Conservation (phyloP, 2,888 invertebrate genomes). For the Hirudinaria manillensis region DNA sequence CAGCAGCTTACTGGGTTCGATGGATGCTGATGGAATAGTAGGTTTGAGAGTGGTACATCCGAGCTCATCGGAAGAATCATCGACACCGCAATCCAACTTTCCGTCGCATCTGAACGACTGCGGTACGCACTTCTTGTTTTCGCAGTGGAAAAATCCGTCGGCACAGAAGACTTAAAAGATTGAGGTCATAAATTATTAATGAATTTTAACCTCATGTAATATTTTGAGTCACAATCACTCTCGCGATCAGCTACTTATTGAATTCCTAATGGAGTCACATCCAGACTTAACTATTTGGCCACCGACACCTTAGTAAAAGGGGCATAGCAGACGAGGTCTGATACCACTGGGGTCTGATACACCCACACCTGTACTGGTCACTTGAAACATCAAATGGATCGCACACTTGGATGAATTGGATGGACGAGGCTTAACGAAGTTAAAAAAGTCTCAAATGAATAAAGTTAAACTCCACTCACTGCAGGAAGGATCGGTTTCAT, state of each 20-base stretch:
- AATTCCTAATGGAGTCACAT: no score
- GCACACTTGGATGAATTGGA: no score
- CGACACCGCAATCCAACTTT: conserved; percentile 18
- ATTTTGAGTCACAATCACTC: background rate
- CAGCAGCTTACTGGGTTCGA: background rate
- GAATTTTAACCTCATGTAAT: background rate
- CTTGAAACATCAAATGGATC: no score
- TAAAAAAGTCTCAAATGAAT: no score
- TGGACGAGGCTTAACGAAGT: no score
- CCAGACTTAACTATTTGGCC: no score
- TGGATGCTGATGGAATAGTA: background rate
- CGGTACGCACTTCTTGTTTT: conserved; percentile 7
- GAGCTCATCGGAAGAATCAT: conserved; percentile 21
- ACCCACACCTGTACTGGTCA: no score
- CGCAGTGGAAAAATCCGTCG: conserved; percentile 19
- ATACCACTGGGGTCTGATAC: no score
- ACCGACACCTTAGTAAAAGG: no score
- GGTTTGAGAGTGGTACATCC: conserved; percentile 14
- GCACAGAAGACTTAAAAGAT: background rate
- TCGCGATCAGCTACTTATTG: background rate
- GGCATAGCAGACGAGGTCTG: no score
- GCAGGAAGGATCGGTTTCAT: conserved; percentile 29
- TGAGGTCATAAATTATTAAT: background rate
- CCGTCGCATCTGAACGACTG: conserved; percentile 15
- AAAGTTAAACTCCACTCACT: background rate